phyloP scores from a whole-genome alignment of 1,140 invertebrate genomes.

The Bathynomus jamesi region DNA sequence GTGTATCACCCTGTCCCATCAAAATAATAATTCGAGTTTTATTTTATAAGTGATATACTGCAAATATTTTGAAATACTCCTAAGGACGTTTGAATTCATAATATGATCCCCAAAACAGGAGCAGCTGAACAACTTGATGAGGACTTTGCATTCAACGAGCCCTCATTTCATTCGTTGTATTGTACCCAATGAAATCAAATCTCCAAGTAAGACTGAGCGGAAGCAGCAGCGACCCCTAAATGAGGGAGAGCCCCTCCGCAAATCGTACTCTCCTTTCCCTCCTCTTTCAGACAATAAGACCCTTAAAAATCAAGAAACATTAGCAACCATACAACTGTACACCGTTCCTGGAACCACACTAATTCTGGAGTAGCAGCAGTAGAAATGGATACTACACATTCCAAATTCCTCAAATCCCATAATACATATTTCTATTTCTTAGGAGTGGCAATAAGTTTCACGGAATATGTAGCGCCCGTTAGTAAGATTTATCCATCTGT shows the following conservation, averaged over 20 bases:
- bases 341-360: too few relatives aligned
- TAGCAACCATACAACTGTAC: too few relatives aligned
- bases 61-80: slow-evolving; percentile 44
- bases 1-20: too few relatives aligned
- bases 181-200: slow-evolving; percentile 58
- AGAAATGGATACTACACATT: too few relatives aligned
- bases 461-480: too few relatives aligned
- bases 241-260: neutral
- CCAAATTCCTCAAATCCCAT: too few relatives aligned
- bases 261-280: neutral
- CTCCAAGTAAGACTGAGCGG: slow-evolving; percentile 44
- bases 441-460: too few relatives aligned
- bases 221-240: neutral
- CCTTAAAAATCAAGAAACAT: too few relatives aligned
- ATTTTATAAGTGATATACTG: slow-evolving; percentile 34
- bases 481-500: too few relatives aligned
- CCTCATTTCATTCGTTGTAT: slow-evolving; percentile 61
- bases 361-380: too few relatives aligned
- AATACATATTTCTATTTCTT: too few relatives aligned
- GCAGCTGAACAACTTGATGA: slow-evolving; percentile 44
- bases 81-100: slow-evolving; percentile 16
- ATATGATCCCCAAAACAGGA: neutral
- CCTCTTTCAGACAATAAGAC: neutral
- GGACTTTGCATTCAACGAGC: slow-evolving; percentile 51
- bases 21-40: too few relatives aligned